Conservation (phyloP, 1,140 invertebrate species). For the Rhysida immarginata region DNA sequence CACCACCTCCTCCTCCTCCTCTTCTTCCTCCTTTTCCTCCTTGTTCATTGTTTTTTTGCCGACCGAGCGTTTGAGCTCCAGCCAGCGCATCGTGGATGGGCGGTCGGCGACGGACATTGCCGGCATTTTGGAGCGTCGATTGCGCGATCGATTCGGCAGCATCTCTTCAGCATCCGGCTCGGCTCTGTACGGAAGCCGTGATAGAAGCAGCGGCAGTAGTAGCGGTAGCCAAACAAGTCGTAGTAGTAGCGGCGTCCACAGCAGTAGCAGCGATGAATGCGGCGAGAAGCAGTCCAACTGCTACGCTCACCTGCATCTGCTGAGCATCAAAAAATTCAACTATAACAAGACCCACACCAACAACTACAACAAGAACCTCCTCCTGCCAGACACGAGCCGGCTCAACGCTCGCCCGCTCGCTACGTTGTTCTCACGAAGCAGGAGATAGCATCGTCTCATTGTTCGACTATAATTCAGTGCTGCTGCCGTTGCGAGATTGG, state of each 20-base stretch:
- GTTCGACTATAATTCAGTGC: no score
- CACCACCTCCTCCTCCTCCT: conserved; percentile 16
- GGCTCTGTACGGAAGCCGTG: not conserved
- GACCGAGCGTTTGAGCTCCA: no score
- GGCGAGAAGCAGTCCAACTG: not conserved
- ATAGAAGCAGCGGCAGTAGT: not conserved
- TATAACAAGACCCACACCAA: not conserved
- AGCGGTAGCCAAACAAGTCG: not conserved
- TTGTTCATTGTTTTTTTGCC: conserved; percentile 14
- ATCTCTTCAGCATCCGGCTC: not conserved
- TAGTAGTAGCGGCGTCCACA: not conserved
- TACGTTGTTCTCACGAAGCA: not conserved
- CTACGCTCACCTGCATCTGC: not conserved
- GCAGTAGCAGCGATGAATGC: not conserved
- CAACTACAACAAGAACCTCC: not conserved
- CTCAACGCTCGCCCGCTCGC: conserved; percentile 5
- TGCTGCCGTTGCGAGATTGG: not conserved
- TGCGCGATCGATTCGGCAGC: not conserved
- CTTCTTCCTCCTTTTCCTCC: conserved; percentile 26
- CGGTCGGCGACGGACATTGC: no score
- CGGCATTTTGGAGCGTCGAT: no score
- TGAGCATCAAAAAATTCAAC: no score
- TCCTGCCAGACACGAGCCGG: not conserved
- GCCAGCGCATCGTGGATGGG: no score
- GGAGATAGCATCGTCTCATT: no score